These are phyloP conservation scores for Syrmaticus mikado DNA, from an alignment of 2,113 vertebrate genomes.

Conservation along the genomic window DNA sequence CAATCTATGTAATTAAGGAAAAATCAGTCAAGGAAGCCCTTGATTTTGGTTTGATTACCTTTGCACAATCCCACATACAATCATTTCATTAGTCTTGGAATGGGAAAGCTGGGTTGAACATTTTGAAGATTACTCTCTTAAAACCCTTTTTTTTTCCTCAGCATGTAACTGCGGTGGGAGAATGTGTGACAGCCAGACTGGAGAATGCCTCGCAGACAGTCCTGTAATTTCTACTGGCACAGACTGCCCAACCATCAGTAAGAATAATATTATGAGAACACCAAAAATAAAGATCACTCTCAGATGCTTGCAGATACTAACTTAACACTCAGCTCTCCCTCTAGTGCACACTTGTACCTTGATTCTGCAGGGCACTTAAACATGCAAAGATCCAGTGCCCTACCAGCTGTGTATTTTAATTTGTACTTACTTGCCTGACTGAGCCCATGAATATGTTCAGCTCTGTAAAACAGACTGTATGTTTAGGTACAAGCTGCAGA, in stretches of 20 bases:
- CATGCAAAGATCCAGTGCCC: neutral
- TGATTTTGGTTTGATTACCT: neutral
- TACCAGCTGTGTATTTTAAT: neutral
- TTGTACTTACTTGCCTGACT: neutral
- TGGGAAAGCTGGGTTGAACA: neutral
- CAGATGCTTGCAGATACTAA: conserved; percentile 31
- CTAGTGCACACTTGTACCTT: neutral
- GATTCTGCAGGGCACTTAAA: neutral
- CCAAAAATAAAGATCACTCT: conserved; percentile 4
- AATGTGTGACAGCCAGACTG: conserved; percentile 90
- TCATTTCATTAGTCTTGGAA: neutral
- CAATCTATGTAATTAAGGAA: neutral
- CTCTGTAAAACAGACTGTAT: neutral
- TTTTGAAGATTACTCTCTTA: conserved; percentile 1
- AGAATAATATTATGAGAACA: conserved; percentile 49
- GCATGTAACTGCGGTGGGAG: conserved; percentile 90
- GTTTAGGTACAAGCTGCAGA: neutral
- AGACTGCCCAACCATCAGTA: conserved; percentile 83
- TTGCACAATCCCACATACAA: neutral
- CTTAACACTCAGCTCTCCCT: neutral
- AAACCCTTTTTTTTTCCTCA: conserved; percentile 62
- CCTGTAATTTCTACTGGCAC: conserved; percentile 75
- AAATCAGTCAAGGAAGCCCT: neutral
- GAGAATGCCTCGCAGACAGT: conserved; percentile 87
- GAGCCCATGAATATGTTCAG: neutral